Base-by-base conservation (phyloP, 2,113 vertebrate species). In the Gobiocypris rarus region DNA sequence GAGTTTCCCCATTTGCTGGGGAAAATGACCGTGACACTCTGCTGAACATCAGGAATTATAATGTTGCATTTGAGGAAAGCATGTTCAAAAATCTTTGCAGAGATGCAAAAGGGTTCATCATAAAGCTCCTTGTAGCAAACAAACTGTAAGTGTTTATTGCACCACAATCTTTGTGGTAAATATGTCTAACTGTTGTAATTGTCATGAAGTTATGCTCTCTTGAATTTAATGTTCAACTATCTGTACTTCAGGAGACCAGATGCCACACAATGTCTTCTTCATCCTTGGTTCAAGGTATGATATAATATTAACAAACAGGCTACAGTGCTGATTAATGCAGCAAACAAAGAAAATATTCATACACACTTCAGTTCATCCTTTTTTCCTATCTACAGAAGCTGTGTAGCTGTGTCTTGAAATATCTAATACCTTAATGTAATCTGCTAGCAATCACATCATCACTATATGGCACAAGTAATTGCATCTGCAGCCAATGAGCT, bases 281-380 rank as follows among this genome's bases (percentile, higher is more conserved):
- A 99, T 84, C 95, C 97, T 15, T 99, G 98, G 98, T 97, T 99
- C 92, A 98, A 97, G 95, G 98, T 98, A 91, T 15, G 63, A 48
- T 22, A 13, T 5, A 76, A 8, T 11, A 22, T 75, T 54, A 54
- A 54, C 65, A n/a, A 63, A 3, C 31, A 52, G 26, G 9, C n/a
- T 48, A 41, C 11, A 3, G 6, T 24, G 24, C 5, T 26, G 6
- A 24, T 48, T 73, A 52, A 75, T 19, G 43, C 24, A 50, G 15
- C 9, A 9, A 70, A 54, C 50, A 54, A 52, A 48, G 11, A 31
- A 67, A 43, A 41, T 22, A 19, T n/a, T 22, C 4, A n/a, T 2
- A 9, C 34, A 45, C 31, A 52, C 26, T 67, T 63, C 28, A 63
- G 14, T 63, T 15, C 2, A 63, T 31, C 59, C 15, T 24, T 31